These are phyloP conservation scores for Ramazzottius varieornatus DNA, from an alignment of 2,888 invertebrate species.

Conservation along the genomic window DNA sequence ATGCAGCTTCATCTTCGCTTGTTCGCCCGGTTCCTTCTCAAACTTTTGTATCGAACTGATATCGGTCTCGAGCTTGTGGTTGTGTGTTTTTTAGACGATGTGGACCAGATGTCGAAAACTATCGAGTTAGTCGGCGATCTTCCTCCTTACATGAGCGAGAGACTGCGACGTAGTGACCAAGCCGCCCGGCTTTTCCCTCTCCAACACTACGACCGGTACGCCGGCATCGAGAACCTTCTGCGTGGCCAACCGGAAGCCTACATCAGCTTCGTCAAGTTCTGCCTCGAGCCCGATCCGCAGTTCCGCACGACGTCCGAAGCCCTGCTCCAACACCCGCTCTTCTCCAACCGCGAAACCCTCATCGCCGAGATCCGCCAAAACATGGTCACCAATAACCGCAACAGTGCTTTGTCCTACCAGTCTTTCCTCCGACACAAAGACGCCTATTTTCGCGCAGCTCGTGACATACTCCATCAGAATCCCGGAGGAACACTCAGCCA, in stretches of 20 bases:
- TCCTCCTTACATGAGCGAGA: background rate
- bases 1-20: too few species aligned
- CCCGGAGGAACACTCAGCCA: background rate
- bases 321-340: background rate
- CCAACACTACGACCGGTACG: background rate
- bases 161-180: background rate
- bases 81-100: slow-evolving; percentile 2
- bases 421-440: background rate
- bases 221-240: background rate
- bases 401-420: background rate
- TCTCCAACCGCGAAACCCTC: background rate
- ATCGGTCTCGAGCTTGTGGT: too few species aligned
- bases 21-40: too few species aligned
- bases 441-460: background rate
- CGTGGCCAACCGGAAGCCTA: background rate
- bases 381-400: background rate
- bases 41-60: too few species aligned
- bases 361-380: background rate
- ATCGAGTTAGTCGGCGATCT: background rate
- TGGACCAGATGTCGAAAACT: background rate
- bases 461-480: background rate
- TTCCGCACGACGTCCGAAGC: background rate
- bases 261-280: background rate
- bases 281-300: background rate
- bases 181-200: background rate